Evolutionary conservation across 2,888 invertebrate genomes (phyloP), one percentile per base, ranked within the genome.

Genomic region (Polia nebulosa): DNA sequence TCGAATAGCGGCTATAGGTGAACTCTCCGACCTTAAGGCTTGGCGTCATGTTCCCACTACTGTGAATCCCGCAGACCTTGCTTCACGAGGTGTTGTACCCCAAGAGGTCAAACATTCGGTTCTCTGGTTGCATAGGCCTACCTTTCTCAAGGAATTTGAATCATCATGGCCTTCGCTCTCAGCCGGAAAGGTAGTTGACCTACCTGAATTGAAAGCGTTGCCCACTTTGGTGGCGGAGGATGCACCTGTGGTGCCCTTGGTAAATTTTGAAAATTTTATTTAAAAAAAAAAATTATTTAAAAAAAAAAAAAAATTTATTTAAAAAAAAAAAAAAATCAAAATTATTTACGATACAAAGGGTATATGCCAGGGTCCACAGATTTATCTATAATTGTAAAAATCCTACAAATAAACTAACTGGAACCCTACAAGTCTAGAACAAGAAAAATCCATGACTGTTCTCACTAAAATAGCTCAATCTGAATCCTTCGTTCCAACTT

Each of bases 161-260:
- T 3, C 29, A 3, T 29, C n/a, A 8, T 22, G 51, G 51, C 51
- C 51, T n/a, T 51, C 51, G 7, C n/a, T 51, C n/a, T 51, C 51
- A 51, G 9, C 4, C 1, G 17, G 25, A 47, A 17, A 3, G 2
- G 17, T 27, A 47, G 25, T 49, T 17, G 27, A 29, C 29, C 22
- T 51, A 8, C 51, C 51, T 29, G 29, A 51, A 9, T 25, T 51
- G 9, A 51, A 51, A 29, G 51, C 51, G 9, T 15, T 51, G 51
- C 51, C 27, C 7, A n/a, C 51, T 29, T 22, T 51, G 51, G 27
- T 51, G 29, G 51, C 29, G 29, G 51, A 51, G 17, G 51, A 13
- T 51, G 8, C 51, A 51, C 29, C 51, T 25, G 9, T 25, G 7
- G 22, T 51, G 22, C 51, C 51, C 17, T 13, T 49, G 5, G 17